phyloP scores from a whole-genome alignment of 2,797 vertebrate species.

The Clarias laeviceps region DNA sequence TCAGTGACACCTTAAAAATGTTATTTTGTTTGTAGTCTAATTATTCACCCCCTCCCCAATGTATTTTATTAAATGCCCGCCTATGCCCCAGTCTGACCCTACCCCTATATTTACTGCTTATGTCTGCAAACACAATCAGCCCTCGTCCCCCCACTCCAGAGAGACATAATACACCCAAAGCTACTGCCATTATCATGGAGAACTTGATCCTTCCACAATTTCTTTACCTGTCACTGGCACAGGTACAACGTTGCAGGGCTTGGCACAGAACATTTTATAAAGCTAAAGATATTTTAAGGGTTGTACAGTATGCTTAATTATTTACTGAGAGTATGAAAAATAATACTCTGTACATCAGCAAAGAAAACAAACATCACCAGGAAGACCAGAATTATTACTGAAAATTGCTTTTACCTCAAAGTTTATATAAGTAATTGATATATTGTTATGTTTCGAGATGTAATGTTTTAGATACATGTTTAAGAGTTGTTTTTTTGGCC shows the following conservation, averaged over 20 bases:
- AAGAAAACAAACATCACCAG: not conserved
- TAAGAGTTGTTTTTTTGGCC: not conserved
- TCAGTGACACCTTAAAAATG: too few species aligned
- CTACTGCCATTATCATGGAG: not conserved
- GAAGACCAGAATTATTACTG: too few species aligned
- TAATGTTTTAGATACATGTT: not conserved
- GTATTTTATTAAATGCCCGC: too few species aligned
- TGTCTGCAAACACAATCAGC: too few species aligned
- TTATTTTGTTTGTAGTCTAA: too few species aligned
- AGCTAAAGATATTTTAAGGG: not conserved
- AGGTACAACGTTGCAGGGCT: not conserved
- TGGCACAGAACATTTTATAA: not conserved
- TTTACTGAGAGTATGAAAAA: not conserved
- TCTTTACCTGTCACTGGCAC: not conserved
- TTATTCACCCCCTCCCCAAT: too few species aligned
- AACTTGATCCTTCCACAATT: not conserved
- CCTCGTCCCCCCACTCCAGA: not conserved
- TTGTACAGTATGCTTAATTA: not conserved
- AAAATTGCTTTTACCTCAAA: not conserved
- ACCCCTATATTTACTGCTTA: too few species aligned
- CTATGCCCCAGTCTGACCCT: too few species aligned
- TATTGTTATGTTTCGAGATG: not conserved
- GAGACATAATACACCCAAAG: too few species aligned
- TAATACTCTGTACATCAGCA: not conserved
- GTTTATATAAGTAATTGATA: not conserved